Evolutionary conservation across 1,140 invertebrate genomes (phyloP).

Genomic region (Drosophila oshimai): DNA sequence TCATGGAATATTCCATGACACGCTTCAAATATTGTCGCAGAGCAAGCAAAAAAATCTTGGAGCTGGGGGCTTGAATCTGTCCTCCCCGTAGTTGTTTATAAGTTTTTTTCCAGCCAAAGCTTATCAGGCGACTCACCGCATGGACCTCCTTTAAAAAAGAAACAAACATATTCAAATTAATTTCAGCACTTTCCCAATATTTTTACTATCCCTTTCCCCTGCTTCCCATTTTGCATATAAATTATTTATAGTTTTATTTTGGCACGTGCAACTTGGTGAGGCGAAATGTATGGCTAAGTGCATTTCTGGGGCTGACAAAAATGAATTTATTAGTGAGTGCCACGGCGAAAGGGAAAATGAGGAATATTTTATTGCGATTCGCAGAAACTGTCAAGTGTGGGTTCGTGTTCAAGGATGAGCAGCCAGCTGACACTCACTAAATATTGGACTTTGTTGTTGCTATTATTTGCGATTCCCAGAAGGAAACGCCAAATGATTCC

Average conservation of each 20-base stretch:
- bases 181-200: slow-evolving; percentile 51
- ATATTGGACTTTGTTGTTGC: slow-evolving; percentile 6
- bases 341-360: slow-evolving; percentile 1
- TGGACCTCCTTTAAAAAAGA: not conserved
- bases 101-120: slow-evolving; percentile 40
- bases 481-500: slow-evolving; percentile 8
- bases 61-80: slow-evolving; percentile 20
- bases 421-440: slow-evolving; percentile 9
- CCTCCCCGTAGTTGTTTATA: slow-evolving; percentile 30
- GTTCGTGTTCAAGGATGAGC: slow-evolving; percentile 45
- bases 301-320: slow-evolving; percentile 50
- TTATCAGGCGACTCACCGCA: slow-evolving; percentile 42
- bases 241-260: slow-evolving; percentile 39
- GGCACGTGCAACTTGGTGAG: slow-evolving; percentile 31
- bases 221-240: slow-evolving; percentile 35
- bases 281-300: slow-evolving; percentile 28
- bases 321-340: slow-evolving; percentile 49
- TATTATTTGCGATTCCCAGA: slow-evolving; percentile 1
- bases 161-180: slow-evolving; percentile 39
- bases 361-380: slow-evolving; percentile 47
- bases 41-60: slow-evolving; percentile 47
- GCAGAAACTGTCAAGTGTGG: slow-evolving; percentile 42
- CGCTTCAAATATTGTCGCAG: slow-evolving; percentile 74
- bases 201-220: not conserved
- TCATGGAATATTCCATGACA: slow-evolving; percentile 75